Evolutionary conservation across 1,140 invertebrate genomes (phyloP), one percentile per base, ranked within the genome.

Genomic region (Prorops nasuta): DNA sequence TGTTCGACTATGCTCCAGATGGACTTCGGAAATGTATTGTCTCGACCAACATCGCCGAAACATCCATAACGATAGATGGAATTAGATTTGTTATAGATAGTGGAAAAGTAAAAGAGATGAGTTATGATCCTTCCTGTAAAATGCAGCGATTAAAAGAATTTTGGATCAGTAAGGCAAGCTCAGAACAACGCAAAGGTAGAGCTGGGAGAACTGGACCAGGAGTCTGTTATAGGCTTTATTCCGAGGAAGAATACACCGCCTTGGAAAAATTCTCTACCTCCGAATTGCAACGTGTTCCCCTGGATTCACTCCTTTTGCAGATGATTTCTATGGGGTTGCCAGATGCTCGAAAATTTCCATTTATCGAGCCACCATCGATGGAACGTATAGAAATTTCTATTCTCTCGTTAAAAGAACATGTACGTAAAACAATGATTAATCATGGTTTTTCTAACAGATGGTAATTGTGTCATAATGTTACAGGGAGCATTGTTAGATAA

Each of bases 1-100:
- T 98, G 4, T 99, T 99, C 75, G 94, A 98, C 66, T 92, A 95
- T 71, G 84, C 95, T n/a, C 96, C 95, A 15, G 91, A 95, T 51
- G 92, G 94, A 18, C 83, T 95, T 1, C 80, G 97, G 52, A 99
- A 99, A 78, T 98, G 96, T 71, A 96, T 99, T 51, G 85, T 99
- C 2, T 94, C 95, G 1, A 99, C 97, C n/a, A 99, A 99, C 68
- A 98, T 99, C 48, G 96, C 98, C 0, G 98, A 99, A 81, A 99
- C 98, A 1, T 98, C 96, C 3, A 89, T 99, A 3, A 99, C 98
- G 0, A 98, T 99, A 49, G 97, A 99, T 79, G 97, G 96, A 3
- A 91, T 99, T 51, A 79, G 96, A 67, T 99, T 99, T 81, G 96
- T 99, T 2, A 85, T 94, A 4, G 98, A 99, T 77, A 98, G 94